Evolutionary conservation across 2,797 vertebrate genomes (phyloP), one percentile per base, ranked within the genome.

Genomic region (Denticeps clupeoides): DNA sequence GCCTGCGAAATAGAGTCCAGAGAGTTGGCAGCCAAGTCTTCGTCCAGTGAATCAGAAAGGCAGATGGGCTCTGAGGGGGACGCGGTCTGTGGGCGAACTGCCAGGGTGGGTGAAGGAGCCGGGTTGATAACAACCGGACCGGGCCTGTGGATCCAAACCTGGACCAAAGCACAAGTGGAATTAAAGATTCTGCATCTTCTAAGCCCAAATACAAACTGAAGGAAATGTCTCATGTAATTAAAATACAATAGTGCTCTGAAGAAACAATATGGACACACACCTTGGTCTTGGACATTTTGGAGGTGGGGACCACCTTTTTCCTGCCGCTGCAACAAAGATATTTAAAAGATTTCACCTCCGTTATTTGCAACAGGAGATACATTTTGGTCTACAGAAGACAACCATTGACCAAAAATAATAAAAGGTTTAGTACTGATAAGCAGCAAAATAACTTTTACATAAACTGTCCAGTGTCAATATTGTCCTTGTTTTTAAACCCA

Each of bases 1-100:
- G 89, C 91, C 23, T 96, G 90, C 11, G 92, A 91, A 64, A 98
- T 87, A 41, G 93, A 93, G 77, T 98, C 94, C 69, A 96, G 74
- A 5, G 92, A 89, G 35, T 90, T 88, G 4, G 87, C 83, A 1
- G 85, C 83, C 51, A 97, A 82, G 54, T 96, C 91, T 68, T 97
- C 94, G 38, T 97, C 93, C 65, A 96, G 80, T 1, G 93, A 98
- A 69, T 97, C 93, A 0, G 93, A 94, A 47, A 97, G 79, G 70
- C 90, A 97, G 77, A 97, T 96, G 1, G 88, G 90, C 74, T 97
- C 92, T 0, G 86, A 85, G 51, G 82, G 80, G 6, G 83, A 84
- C 41, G 79, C 78, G 45, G 78, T 67, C 2, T 69, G 68, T n/a
- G 69, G 64, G 9, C 68, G 64, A 2, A 59, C 47, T 8, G 59